Evolutionary conservation across 2,113 vertebrate species (phyloP).

Genomic region (Istiophorus platypterus): DNA sequence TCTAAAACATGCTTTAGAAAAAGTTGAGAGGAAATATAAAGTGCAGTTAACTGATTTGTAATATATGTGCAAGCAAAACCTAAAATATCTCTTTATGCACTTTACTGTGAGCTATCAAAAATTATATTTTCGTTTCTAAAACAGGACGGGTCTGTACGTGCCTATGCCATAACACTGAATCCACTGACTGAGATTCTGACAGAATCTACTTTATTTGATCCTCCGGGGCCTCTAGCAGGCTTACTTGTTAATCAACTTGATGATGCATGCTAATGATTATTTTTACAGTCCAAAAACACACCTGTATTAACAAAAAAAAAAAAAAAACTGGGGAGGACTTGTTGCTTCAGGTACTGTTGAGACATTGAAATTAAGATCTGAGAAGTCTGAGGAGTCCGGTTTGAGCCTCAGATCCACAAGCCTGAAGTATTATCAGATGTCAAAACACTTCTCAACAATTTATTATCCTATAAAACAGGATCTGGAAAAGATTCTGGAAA

Average conservation of each 20-base stretch:
- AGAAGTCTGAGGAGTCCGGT: background rate
- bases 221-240: background rate
- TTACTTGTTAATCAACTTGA: background rate
- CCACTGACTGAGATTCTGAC: too few relatives aligned
- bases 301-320: background rate
- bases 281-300: background rate
- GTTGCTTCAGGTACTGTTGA: slow-evolving; percentile 17
- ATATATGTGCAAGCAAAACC: too few relatives aligned
- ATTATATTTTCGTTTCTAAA: background rate
- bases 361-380: background rate
- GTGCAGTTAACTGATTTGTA: too few relatives aligned
- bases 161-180: too few relatives aligned
- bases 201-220: background rate
- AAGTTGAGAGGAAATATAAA: too few relatives aligned
- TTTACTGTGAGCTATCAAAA: too few relatives aligned
- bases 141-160: too few relatives aligned
- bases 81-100: too few relatives aligned
- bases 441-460: too few relatives aligned
- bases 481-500: background rate
- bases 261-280: slow-evolving; percentile 7
- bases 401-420: background rate
- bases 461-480: background rate
- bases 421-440: too few relatives aligned
- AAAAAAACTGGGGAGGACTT: background rate
- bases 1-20: too few relatives aligned